A percentile compares a stretch with the other conserved stretches of the same genome.
These are phyloP conservation scores for Drosophila tropicalis DNA, from an alignment of 1,140 invertebrate species.

Conservation along the genomic window DNA sequence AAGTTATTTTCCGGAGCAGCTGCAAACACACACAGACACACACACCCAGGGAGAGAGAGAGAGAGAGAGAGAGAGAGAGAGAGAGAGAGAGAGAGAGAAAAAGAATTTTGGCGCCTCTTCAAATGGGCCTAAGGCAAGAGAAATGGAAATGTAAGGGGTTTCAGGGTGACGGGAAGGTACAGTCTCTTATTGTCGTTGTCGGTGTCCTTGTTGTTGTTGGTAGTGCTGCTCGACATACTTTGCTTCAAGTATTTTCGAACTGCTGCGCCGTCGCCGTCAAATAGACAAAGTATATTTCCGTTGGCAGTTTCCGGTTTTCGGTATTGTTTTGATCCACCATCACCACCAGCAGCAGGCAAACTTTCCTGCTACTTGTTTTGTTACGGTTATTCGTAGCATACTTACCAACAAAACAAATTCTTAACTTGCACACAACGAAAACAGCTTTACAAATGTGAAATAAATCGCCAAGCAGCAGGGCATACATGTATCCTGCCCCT, in stretches of 20 bases:
- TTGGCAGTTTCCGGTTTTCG: constrained; percentile 77
- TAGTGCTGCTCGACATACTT: constrained; percentile 74
- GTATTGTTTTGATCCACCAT: constrained; percentile 69
- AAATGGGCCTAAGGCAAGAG: constrained; percentile 30
- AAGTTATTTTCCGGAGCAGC: constrained; percentile 41
- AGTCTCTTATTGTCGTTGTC: constrained; percentile 8
- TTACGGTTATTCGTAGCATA: not conserved
- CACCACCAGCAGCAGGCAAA: constrained; percentile 15
- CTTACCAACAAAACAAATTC: not conserved
- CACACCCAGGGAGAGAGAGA: too few relatives aligned
- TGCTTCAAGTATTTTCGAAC: constrained; percentile 71
- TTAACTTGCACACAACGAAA: too few relatives aligned
- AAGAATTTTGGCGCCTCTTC: constrained; percentile 58
- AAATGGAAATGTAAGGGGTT: not conserved
- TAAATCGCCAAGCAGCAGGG: too few relatives aligned
- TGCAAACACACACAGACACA: constrained; percentile 51
- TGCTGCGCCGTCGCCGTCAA: constrained; percentile 65
- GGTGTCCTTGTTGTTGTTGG: constrained; percentile 46
- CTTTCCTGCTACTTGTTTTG: too few relatives aligned
- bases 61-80: too few relatives aligned
- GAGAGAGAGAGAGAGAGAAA: not conserved
- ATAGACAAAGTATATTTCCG: constrained; percentile 82
- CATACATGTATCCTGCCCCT: too few relatives aligned
- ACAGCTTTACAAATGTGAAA: too few relatives aligned
- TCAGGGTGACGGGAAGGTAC: not conserved